phyloP scores from a whole-genome alignment of 2,888 invertebrate species.

The Heliconius charithonia region DNA sequence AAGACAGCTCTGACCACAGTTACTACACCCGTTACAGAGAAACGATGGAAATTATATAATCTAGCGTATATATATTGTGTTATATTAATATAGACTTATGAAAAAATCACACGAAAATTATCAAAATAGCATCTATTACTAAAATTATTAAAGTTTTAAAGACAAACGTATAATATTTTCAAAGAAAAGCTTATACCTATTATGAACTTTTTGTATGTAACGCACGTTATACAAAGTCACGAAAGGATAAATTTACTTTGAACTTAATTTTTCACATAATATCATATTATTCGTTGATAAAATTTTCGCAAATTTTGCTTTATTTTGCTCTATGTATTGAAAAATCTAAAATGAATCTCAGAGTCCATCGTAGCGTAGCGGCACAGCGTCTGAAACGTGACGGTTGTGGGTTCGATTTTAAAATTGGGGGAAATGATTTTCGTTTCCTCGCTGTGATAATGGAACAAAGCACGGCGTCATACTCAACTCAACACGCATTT shows the following conservation, averaged over 20 bases:
- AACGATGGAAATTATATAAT: too few species aligned
- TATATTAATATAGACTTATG: too few species aligned
- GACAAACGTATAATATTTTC: background rate
- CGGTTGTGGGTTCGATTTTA: background rate
- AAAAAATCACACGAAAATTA: too few species aligned
- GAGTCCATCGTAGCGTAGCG: too few species aligned
- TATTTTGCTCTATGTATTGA: background rate
- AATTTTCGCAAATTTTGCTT: background rate
- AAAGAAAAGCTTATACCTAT: background rate
- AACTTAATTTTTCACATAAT: background rate
- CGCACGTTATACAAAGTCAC: background rate
- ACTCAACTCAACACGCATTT: background rate
- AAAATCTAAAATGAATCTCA: too few species aligned
- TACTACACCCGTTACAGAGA: too few species aligned
- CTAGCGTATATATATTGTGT: too few species aligned
- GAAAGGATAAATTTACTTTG: background rate
- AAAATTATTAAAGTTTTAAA: constrained; percentile 2
- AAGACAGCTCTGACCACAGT: too few species aligned
- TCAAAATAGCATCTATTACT: background rate
- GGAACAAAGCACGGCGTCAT: background rate
- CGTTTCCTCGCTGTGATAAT: too few species aligned
- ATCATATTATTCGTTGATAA: background rate
- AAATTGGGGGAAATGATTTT: too few species aligned
- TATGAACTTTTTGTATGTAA: background rate
- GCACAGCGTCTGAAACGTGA: too few species aligned